These are phyloP conservation scores for Echiichthys vipera DNA, from an alignment of 2,797 vertebrate species.

Conservation along the genomic window DNA sequence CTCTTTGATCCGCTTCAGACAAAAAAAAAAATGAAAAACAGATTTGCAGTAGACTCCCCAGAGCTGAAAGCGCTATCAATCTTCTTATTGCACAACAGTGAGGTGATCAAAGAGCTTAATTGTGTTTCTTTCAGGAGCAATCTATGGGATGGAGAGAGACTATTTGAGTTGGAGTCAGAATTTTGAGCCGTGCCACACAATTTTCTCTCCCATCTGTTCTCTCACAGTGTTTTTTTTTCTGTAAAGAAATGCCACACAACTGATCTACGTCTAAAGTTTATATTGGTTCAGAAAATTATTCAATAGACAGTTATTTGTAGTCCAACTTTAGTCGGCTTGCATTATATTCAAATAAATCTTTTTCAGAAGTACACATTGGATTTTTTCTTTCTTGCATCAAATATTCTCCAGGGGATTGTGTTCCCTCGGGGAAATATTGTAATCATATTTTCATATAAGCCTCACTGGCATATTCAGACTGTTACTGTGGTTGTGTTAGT, in stretches of 20 bases:
- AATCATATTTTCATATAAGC: neutral
- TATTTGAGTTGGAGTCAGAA: slow-evolving; percentile 2
- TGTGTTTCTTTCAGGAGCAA: slow-evolving; percentile 55
- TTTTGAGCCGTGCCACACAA: neutral
- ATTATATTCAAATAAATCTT: neutral
- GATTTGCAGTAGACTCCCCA: slow-evolving; percentile 9
- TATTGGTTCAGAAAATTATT: neutral
- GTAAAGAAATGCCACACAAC: neutral
- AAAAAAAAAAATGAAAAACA: slow-evolving; percentile 17
- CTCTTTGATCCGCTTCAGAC: slow-evolving; percentile 60
- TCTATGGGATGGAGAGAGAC: slow-evolving; percentile 20
- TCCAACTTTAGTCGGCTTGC: neutral
- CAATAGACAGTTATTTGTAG: neutral
- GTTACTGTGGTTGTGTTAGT: slow-evolving; percentile 3
- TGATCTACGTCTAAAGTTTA: neutral
- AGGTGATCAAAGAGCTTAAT: slow-evolving; percentile 68
- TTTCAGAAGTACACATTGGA: neutral
- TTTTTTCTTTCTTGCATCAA: neutral
- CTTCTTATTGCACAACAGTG: slow-evolving; percentile 37
- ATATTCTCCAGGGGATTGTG: neutral
- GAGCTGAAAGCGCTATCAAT: slow-evolving; percentile 55
- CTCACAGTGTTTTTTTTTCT: neutral
- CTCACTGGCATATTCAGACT: neutral
- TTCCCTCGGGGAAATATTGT: neutral
- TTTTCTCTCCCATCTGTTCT: neutral